Conservation (phyloP, 2,113 vertebrate species). For the Pogona vitticeps region DNA sequence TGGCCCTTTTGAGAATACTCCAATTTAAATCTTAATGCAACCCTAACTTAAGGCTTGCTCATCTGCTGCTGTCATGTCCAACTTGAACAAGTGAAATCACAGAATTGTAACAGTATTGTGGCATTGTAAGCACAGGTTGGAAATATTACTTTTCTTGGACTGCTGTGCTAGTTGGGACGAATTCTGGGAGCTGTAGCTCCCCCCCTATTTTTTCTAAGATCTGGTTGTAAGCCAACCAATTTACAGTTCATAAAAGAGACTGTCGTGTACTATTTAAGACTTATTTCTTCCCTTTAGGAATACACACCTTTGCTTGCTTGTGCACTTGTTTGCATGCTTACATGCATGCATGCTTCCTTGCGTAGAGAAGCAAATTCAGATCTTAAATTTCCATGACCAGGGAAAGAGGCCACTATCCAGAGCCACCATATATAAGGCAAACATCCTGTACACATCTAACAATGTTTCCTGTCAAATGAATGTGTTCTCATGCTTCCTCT, state of each 20-base stretch:
- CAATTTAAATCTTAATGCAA: background rate
- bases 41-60: too few relatives aligned
- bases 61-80: too few relatives aligned
- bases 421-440: background rate
- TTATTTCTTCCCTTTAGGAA: too few relatives aligned
- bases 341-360: too few relatives aligned
- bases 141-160: background rate
- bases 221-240: background rate
- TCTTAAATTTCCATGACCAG: background rate
- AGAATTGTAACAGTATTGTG: background rate
- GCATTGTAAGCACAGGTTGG: background rate
- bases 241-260: background rate
- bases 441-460: rapidly evolving
- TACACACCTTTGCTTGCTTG: background rate
- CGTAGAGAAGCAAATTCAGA: background rate
- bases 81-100: too few relatives aligned
- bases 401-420: too few relatives aligned
- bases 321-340: too few relatives aligned
- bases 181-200: too few relatives aligned
- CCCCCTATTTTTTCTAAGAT: too few relatives aligned
- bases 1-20: background rate
- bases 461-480: background rate
- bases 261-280: background rate
- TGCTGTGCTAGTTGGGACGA: too few relatives aligned
- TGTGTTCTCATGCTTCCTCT: background rate